Evolutionary conservation across 2,797 vertebrate genomes (phyloP).

Genomic region (Rhyacichthys aspro): DNA sequence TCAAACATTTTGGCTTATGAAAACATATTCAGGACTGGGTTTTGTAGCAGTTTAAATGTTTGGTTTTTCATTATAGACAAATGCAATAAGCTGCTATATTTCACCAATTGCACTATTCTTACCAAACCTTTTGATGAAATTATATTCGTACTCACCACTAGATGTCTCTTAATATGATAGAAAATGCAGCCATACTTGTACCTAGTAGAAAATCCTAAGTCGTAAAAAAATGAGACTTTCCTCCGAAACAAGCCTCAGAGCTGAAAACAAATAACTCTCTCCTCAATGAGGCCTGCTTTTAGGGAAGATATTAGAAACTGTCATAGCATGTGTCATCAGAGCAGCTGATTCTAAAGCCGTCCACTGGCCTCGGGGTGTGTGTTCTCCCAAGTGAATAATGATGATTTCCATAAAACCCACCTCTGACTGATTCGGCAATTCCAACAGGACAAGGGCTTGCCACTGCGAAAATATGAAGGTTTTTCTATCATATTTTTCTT

Average conservation of each 20-base stretch:
- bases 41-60: no score
- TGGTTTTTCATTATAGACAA: no score
- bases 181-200: no score
- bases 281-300: conserved; percentile 20
- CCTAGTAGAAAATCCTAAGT: no score
- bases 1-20: no score
- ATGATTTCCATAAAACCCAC: conserved; percentile 53
- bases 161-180: neutral
- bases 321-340: conserved; percentile 32
- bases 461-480: conserved; percentile 37
- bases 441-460: conserved; percentile 18
- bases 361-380: conserved; percentile 20
- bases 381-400: conserved; percentile 40
- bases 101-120: no score
- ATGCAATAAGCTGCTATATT: no score
- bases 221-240: no score
- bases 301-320: conserved; percentile 54
- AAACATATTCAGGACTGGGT: no score
- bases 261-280: conserved; percentile 53
- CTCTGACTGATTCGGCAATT: conserved; percentile 47
- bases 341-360: conserved; percentile 28
- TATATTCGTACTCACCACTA: neutral
- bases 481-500: conserved; percentile 50
- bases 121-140: neutral
- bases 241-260: conserved; percentile 4